Evolutionary conservation across 1,140 invertebrate genomes (phyloP), one percentile per base, ranked within the genome.

Genomic region (Himalopsyche phryganea): DNA sequence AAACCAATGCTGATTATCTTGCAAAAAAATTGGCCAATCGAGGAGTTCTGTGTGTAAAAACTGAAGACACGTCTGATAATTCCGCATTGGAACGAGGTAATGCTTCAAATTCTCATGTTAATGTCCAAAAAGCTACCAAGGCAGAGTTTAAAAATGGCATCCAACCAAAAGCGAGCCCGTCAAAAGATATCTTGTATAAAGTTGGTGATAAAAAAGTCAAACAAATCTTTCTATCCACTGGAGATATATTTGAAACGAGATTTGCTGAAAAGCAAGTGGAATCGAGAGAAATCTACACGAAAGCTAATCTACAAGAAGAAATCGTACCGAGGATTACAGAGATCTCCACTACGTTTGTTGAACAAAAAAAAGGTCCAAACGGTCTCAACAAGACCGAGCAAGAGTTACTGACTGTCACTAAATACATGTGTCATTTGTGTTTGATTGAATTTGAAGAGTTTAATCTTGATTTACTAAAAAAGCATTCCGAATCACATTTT

Each of bases 361-460:
- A 48, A 28, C 35, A n/a, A 5, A 46, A 11, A 1, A 36, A 51
- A 13, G 17, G 33, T 49, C n/a, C 28, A 7, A 32, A 53, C 32
- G 18, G 35, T 7, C 13, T 32, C 23, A 41, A 47, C 13, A 40
- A 47, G 35, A 17, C 18, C 1, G 50, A 59, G 28, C 14, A 52
- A 11, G 50, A 59, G 38, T 48, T 59, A 13, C 20, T 52, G 4
- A 60, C 51, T 10, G 42, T 60, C 20, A 60, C n/a, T 15, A 52
- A 28, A n/a, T 60, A 49, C 50, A 48, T 60, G 42, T 60, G 58
- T 17, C 58, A 60, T 36, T 46, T 60, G 13, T 60, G 58, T 35
- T 44, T 60, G 13, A 48, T 17, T 1, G 58, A 60, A 35, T 60
- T 60, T 28, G 32, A 41, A 46, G 50, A 58, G n/a, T 58, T 42